Evolutionary conservation across 2,797 vertebrate genomes (phyloP).

Genomic region (Scarus forsteni): DNA sequence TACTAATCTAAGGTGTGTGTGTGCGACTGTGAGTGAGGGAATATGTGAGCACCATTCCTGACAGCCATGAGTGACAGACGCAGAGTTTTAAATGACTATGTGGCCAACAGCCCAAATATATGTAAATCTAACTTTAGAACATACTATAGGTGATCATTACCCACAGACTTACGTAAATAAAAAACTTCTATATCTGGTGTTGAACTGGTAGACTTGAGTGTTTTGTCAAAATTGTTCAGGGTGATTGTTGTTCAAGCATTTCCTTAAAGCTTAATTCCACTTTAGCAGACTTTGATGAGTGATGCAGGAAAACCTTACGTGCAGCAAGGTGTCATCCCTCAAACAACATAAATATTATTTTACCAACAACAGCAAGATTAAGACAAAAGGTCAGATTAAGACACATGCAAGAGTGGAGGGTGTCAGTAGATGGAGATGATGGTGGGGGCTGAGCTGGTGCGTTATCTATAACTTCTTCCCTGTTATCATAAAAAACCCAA

Average conservation of each 20-base stretch:
- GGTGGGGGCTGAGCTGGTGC: background rate
- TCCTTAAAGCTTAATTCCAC: too few species aligned
- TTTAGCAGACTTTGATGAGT: too few species aligned
- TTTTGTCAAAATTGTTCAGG: too few species aligned
- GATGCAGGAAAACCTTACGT: background rate
- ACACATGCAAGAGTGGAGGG: background rate
- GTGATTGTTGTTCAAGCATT: too few species aligned
- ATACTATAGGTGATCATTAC: too few species aligned
- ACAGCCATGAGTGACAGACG: background rate
- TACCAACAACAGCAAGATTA: slow-evolving; percentile 30
- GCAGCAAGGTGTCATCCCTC: slow-evolving; percentile 5
- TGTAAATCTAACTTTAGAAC: too few species aligned
- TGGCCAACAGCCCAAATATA: too few species aligned
- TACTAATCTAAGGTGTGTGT: slow-evolving; percentile 40
- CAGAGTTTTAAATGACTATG: background rate
- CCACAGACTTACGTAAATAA: too few species aligned
- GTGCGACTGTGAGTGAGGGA: background rate
- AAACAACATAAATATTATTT: slow-evolving; percentile 18
- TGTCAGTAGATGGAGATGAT: background rate
- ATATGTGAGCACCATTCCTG: background rate
- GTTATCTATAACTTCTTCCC: background rate
- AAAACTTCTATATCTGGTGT: too few species aligned
- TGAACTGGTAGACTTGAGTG: too few species aligned
- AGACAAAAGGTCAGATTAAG: slow-evolving; percentile 21
- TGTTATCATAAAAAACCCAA: background rate